These are phyloP conservation scores for Brachionus asplanchnoidis DNA, from an alignment of 1,140 invertebrate genomes.

Conservation along the genomic window DNA sequence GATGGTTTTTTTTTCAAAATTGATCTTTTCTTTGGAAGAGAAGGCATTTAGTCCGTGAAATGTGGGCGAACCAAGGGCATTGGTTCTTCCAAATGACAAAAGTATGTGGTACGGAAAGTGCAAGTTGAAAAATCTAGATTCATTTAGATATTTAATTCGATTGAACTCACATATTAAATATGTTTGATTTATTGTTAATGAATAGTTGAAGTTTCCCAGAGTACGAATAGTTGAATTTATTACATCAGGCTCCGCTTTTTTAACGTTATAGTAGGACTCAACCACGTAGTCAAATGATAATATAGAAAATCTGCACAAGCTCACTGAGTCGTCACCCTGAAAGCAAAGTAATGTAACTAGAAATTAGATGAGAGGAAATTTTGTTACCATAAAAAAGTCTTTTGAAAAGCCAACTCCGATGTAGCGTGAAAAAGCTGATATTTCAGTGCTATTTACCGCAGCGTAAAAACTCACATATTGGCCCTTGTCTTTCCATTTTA, in stretches of 20 bases:
- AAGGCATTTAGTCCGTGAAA: background rate
- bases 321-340: background rate
- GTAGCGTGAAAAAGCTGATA: background rate
- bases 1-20: background rate
- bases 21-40: background rate
- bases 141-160: background rate
- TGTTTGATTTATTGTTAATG: background rate
- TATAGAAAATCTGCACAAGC: constrained; percentile 9
- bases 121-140: background rate
- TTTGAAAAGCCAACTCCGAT: background rate
- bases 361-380: background rate
- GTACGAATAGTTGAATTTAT: background rate
- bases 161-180: constrained; percentile 24
- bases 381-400: background rate
- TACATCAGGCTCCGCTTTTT: background rate
- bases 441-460: background rate
- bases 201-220: background rate
- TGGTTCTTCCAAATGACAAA: background rate
- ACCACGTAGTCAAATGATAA: background rate
- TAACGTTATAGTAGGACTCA: constrained; percentile 1
- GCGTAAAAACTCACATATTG: background rate
- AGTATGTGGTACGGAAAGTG: constrained; percentile 11
- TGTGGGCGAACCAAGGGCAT: background rate
- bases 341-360: background rate
- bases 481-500: constrained; percentile 13